A percentile compares a stretch with the other conserved stretches of the same genome.
Conservation (phyloP, 2,888 invertebrate species). For the Hoplodrina ambigua region DNA sequence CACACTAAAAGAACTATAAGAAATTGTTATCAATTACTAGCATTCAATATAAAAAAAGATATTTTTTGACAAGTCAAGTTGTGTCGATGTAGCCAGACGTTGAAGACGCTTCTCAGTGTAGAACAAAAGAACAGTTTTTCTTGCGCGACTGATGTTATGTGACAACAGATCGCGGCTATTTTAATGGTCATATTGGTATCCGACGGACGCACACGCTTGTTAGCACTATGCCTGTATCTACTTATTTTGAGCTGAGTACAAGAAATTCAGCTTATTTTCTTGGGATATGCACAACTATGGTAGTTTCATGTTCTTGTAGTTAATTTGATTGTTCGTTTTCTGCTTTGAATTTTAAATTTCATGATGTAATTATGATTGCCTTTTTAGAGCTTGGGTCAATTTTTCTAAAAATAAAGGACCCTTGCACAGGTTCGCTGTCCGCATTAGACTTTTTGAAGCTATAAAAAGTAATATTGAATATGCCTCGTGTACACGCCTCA, state of each 20-base stretch:
- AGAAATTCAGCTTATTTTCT: constrained; percentile 14
- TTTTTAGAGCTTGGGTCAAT: not conserved
- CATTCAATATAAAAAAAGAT: not conserved
- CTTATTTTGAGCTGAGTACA: constrained; percentile 19
- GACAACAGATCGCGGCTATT: constrained; percentile 58
- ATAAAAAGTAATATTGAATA: too few relatives aligned
- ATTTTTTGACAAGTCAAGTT: constrained; percentile 8
- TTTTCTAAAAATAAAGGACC: not conserved
- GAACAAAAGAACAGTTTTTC: constrained; percentile 54
- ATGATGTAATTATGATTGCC: not conserved
- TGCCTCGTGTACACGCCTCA: too few relatives aligned
- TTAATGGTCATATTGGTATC: constrained; percentile 70
- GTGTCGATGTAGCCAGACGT: constrained; percentile 15
- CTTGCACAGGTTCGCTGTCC: too few relatives aligned
- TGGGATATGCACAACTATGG: not conserved
- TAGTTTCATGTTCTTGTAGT: not conserved
- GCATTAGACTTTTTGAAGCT: too few relatives aligned
- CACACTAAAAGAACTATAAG: not conserved
- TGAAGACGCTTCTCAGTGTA: constrained; percentile 25
- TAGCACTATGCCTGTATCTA: constrained; percentile 49
- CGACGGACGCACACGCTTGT: constrained; percentile 60
- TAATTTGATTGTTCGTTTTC: not conserved
- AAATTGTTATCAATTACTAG: not conserved
- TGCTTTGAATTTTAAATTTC: too few relatives aligned
- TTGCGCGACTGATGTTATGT: constrained; percentile 43